These are phyloP conservation scores for Limnephilus rhombicus DNA, from an alignment of 2,888 invertebrate genomes.

Conservation along the genomic window DNA sequence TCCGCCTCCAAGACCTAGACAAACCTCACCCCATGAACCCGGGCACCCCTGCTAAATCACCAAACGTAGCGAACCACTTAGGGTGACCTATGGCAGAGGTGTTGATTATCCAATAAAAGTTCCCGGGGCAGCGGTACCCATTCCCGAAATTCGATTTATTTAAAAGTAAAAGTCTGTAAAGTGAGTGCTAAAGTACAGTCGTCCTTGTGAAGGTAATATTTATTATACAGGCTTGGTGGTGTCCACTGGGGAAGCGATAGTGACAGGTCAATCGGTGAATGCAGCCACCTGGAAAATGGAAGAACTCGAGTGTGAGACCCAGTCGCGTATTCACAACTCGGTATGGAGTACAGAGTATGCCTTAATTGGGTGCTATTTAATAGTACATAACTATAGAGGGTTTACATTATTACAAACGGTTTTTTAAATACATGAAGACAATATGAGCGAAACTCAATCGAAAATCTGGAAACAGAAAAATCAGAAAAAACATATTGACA, in stretches of 20 bases:
- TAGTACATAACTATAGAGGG: not conserved
- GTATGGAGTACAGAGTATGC: not conserved
- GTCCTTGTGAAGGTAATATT: not conserved
- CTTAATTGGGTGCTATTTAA: not conserved
- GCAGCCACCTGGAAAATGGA: not conserved
- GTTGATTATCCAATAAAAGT: no score
- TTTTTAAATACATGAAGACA: no score
- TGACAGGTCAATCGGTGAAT: slow-evolving; percentile 1
- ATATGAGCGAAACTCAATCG: no score
- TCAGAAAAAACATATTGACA: no score
- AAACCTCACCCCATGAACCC: no score
- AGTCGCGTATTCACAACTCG: not conserved
- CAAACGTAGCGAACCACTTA: no score
- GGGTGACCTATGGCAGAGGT: no score
- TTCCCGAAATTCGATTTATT: no score
- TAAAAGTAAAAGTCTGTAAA: not conserved
- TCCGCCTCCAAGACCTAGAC: no score
- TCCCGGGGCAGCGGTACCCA: no score
- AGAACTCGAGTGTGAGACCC: not conserved
- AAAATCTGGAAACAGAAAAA: no score
- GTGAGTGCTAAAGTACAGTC: not conserved
- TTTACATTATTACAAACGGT: not conserved
- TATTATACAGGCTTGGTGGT: not conserved
- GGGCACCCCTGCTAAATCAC: no score
- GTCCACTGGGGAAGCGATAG: not conserved